A percentile compares a stretch with the other conserved stretches of the same genome.
Conservation (phyloP, 2,888 invertebrate genomes). For the Oxyteleia sp. region DNA sequence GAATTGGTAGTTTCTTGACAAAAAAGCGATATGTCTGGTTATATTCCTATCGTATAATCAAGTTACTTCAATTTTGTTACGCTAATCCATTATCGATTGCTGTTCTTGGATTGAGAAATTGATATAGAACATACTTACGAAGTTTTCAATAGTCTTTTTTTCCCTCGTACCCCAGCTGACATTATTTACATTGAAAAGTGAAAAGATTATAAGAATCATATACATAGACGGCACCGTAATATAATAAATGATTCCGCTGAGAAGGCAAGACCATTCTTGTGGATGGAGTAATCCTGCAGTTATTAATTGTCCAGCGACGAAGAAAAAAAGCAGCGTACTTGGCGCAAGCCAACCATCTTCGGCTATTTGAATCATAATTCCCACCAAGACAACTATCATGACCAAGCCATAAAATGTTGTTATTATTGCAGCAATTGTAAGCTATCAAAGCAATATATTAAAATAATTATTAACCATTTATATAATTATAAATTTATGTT, state of each 20-base stretch:
- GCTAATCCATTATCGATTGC: too few relatives aligned
- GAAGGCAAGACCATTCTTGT: slow-evolving; percentile 92
- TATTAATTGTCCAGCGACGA: slow-evolving; percentile 90
- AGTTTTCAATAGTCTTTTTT: slow-evolving; percentile 79
- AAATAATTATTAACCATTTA: too few relatives aligned
- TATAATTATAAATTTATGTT: too few relatives aligned
- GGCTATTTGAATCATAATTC: slow-evolving; percentile 92
- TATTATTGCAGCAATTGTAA: slow-evolving; percentile 92
- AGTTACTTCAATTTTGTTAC: too few relatives aligned
- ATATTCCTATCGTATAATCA: too few relatives aligned
- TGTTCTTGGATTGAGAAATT: too few relatives aligned
- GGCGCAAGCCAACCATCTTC: slow-evolving; percentile 94
- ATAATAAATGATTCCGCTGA: slow-evolving; percentile 93
- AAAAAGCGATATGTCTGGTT: too few relatives aligned
- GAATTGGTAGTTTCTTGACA: too few relatives aligned
- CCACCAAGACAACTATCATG: slow-evolving; percentile 96
- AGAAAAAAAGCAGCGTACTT: slow-evolving; percentile 94
- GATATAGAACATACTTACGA: slow-evolving; percentile 50
- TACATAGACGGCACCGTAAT: slow-evolving; percentile 98
- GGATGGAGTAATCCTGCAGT: slow-evolving; percentile 92
- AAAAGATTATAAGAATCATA: slow-evolving; percentile 96
- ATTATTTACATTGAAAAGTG: slow-evolving; percentile 96
- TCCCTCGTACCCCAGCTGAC: slow-evolving; percentile 98
- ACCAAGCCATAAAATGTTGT: slow-evolving; percentile 94
- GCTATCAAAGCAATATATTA: slow-evolving; percentile 86